Base-by-base conservation (phyloP, 2,888 invertebrate genomes). In the Philhelius pedissequus region DNA sequence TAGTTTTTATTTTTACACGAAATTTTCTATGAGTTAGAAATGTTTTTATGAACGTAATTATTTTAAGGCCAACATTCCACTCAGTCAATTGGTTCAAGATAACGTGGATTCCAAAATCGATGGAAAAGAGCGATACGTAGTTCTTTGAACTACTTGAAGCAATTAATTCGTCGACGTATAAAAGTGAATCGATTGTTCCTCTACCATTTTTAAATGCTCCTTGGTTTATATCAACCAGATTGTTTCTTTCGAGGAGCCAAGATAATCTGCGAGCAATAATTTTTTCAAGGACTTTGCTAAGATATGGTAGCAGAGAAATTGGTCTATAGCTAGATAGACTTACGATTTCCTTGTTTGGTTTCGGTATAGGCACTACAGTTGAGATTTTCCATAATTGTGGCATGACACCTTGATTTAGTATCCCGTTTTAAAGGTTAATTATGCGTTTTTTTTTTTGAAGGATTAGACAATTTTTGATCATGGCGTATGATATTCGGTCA, bases 401-500 rank as follows among this genome's bases (percentile, higher is more conserved):
- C n/a, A 78, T 74, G 1, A 35, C 7, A 25, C 45, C 71, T 2
- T 20, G 40, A 11, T 25, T 25, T 2, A 71, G 43, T 18, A 64
- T 71, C 8, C 43, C 13, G n/a, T n/a, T n/a, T n/a, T n/a, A n/a
- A n/a, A n/a, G n/a, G n/a, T n/a, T n/a, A n/a, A n/a, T n/a, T n/a
- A n/a, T n/a, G n/a, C n/a, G n/a, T n/a, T 30, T 22, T 50, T n/a
- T 62, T 75, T 54, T 45, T 7, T 40, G n/a, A 52, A 18, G 9
- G 7, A 30, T 11, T 32, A 62, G 58, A 13, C 35, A 22, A n/a
- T 45, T 68, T 70, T 62, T 70, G 48, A 60, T 32, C 70, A 64
- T 75, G 30, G 52, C 35, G 52, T 66, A 75, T 20, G 75, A 75
- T 22, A 75, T 66, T 20, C 75, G 35, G 30, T 66, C 75, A 35